Evolutionary conservation across 2,797 vertebrate genomes (phyloP).

Genomic region (Semaprochilodus insignis): DNA sequence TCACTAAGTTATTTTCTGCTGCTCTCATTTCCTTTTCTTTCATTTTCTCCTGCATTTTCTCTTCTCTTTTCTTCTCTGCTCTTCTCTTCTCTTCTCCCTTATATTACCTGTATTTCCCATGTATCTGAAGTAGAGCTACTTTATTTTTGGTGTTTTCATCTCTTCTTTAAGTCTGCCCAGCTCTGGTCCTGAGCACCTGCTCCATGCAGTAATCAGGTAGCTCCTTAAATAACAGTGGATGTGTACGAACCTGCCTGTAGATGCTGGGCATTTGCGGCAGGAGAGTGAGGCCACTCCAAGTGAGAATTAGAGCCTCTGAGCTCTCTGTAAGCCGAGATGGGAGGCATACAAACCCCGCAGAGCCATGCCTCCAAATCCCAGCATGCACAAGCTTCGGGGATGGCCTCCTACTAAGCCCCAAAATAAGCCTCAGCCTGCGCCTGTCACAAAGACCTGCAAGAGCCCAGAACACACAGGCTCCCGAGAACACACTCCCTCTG

Average conservation of each 20-base stretch:
- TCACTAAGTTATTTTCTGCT: constrained; percentile 44
- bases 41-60: not conserved
- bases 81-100: not conserved
- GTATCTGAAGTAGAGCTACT: not conserved
- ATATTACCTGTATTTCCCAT: not conserved
- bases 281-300: constrained; percentile 19
- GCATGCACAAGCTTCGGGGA: constrained; percentile 66
- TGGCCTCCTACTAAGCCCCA: constrained; percentile 45
- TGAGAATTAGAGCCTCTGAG: constrained; percentile 42
- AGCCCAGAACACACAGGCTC: constrained; percentile 29
- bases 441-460: constrained; percentile 38
- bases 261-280: not conserved
- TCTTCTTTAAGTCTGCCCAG: not conserved
- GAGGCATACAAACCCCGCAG: constrained; percentile 30
- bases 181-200: not conserved
- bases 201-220: constrained; percentile 7
- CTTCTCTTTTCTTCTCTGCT: not conserved
- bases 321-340: constrained; percentile 36
- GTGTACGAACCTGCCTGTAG: constrained; percentile 22
- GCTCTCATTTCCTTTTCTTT: constrained; percentile 62
- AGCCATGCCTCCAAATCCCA: constrained; percentile 58
- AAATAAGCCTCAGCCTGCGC: constrained; percentile 41
- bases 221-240: constrained; percentile 26
- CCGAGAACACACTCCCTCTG: constrained; percentile 2
- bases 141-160: not conserved